phyloP scores from a whole-genome alignment of 2,797 vertebrate species.

The Pseudochirops cupreus region DNA sequence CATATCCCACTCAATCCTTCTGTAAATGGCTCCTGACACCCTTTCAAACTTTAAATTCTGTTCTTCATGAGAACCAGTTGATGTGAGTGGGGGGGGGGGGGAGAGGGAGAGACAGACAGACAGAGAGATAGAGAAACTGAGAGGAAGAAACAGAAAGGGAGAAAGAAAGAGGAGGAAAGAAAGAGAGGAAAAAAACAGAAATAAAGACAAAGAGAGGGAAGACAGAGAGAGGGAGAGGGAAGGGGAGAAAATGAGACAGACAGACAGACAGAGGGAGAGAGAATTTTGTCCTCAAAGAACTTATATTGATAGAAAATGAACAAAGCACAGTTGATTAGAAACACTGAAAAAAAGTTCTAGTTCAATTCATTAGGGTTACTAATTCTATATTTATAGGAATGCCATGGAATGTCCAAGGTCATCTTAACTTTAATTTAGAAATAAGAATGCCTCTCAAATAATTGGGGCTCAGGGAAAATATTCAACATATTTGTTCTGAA shows the following conservation, averaged over 20 bases:
- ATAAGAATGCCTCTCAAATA: background rate
- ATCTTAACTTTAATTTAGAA: background rate
- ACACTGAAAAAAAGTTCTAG: background rate
- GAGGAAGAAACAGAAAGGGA: background rate
- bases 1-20: background rate
- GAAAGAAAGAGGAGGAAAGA: too few relatives aligned
- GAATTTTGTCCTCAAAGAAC: background rate
- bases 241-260: too few relatives aligned
- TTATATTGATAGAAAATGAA: background rate
- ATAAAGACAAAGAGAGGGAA: too few relatives aligned
- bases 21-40: background rate
- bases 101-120: background rate
- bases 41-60: background rate
- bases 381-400: background rate
- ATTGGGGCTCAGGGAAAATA: background rate
- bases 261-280: too few relatives aligned
- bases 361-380: background rate
- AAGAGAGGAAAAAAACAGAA: too few relatives aligned
- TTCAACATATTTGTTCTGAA: background rate
- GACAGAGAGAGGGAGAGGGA: too few relatives aligned
- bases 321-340: background rate
- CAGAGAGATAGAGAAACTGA: background rate
- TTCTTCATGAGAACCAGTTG: background rate
- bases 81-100: background rate
- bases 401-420: background rate